Percentiles rank a stretch among this genome's conserved stretches.
Evolutionary conservation across 2,797 vertebrate species (phyloP).

Genomic region (Tolypeutes matacus): DNA sequence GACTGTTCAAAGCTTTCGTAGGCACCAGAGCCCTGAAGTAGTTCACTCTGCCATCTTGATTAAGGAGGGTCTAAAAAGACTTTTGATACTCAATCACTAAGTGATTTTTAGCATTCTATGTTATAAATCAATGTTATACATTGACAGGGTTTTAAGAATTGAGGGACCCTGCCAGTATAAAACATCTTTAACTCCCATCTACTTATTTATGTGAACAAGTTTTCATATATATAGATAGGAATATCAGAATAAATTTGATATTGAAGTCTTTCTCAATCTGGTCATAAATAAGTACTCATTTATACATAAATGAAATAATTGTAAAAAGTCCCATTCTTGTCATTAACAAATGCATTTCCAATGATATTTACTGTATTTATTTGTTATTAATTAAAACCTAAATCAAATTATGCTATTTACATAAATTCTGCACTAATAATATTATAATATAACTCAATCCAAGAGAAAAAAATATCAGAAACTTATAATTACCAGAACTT

Average conservation of each 20-base stretch:
- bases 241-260: background rate
- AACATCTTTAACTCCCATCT: background rate
- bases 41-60: too few species aligned
- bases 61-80: background rate
- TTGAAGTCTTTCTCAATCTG: background rate
- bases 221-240: background rate
- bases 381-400: constrained; percentile 7
- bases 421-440: background rate
- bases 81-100: background rate
- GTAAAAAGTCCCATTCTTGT: too few species aligned
- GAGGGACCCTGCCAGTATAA: background rate
- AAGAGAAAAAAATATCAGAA: background rate
- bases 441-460: background rate
- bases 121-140: background rate
- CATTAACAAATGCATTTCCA: background rate
- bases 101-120: too few species aligned
- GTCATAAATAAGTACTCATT: background rate
- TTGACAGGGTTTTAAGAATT: constrained; percentile 7
- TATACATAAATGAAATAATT: background rate
- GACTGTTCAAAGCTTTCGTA: too few species aligned
- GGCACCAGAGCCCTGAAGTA: too few species aligned
- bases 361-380: background rate
- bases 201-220: background rate
- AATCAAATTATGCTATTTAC: background rate
- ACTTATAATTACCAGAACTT: background rate